Evolutionary conservation across 2,888 invertebrate species (phyloP), one percentile per base, ranked within the genome.

Genomic region (Priapulus caudatus): DNA sequence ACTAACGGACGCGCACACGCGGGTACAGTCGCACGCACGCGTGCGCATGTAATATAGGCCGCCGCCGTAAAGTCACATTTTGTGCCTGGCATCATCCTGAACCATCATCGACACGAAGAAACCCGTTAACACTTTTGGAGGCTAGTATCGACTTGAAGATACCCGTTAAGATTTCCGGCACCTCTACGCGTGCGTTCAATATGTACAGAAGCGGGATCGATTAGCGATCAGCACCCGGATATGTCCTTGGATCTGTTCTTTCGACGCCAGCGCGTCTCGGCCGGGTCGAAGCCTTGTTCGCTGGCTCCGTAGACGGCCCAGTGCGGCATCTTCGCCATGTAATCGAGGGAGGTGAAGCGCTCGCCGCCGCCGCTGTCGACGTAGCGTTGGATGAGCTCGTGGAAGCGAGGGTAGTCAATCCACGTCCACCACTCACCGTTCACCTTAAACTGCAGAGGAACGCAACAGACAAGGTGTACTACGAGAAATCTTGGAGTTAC

Each of bases 341-440:
- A 79, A 60, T 78, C 78, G 52, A 66, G 53, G 1, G 77, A 72
- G 15, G 71, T 65, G 63, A 79, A 79, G 4, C 65, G 67, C 51
- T 64, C 59, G 19, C 59, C 54, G 20, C 71, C 71, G n/a, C 65
- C 61, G 48, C 65, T 64, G 18, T 63, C 60, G 50, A 68, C 65
- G 58, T 66, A 74, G n/a, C 63, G 60, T 19, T 63, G 54, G 1
- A 75, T 62, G 15, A 79, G 65, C 23, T 69, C 56, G 56, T 76
- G 75, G 59, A 78, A 78, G 56, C 68, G 70, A 1, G 71, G 70
- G 60, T 78, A 78, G 62, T 79, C 75, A 50, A 78, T 78, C 78
- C 78, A 78, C 1, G 78, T 79, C 64, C 72, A 68, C 78, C 78
- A 78, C 49, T 67, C 67, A 3, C 68, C 73, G 56, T 76, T 60